These are phyloP conservation scores for Drosophila kanapiae DNA, from an alignment of 1,140 invertebrate genomes.

Conservation along the genomic window DNA sequence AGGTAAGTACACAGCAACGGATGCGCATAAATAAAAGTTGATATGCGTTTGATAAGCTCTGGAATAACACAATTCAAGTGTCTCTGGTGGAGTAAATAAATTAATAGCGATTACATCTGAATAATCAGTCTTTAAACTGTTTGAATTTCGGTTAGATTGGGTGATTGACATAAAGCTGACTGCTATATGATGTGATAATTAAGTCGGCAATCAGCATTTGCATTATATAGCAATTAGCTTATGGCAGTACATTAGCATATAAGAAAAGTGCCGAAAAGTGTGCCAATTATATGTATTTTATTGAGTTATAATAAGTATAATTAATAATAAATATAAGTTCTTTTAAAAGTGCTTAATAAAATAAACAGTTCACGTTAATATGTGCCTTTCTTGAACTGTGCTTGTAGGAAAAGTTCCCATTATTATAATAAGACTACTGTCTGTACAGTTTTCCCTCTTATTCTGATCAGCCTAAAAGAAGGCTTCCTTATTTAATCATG, in stretches of 20 bases:
- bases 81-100: conserved; percentile 5
- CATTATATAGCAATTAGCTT: not conserved
- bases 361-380: not conserved
- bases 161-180: not conserved
- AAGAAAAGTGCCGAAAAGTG: conserved; percentile 1
- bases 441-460: no score
- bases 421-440: no score
- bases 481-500: not conserved
- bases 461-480: not conserved
- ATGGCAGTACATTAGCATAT: fast-evolving
- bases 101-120: conserved; percentile 1
- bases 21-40: conserved; percentile 31
- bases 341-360: not conserved
- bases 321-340: not conserved
- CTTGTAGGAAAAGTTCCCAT: not conserved
- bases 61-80: conserved; percentile 8
- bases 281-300: not conserved
- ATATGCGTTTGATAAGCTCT: conserved; percentile 19
- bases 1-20: conserved; percentile 44
- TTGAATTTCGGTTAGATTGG: conserved; percentile 1
- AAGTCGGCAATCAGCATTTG: not conserved
- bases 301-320: no score
- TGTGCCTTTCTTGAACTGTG: not conserved
- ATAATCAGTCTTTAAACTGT: not conserved
- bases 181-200: not conserved